Evolutionary conservation across 2,888 invertebrate genomes (phyloP).

Genomic region (Watsonalla cultraria): DNA sequence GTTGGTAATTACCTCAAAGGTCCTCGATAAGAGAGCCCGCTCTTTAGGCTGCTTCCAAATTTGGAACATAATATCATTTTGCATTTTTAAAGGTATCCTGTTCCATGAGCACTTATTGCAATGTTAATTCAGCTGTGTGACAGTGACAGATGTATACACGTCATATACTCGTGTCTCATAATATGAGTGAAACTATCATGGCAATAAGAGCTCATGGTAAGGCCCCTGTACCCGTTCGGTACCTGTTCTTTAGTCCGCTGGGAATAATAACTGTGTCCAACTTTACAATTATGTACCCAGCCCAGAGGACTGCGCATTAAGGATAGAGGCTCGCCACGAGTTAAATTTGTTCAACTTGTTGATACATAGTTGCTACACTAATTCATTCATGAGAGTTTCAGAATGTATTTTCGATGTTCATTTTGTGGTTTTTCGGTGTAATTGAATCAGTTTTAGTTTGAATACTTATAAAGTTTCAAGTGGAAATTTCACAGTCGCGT

Average conservation of each 20-base stretch:
- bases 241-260: background rate
- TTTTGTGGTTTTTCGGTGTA: background rate
- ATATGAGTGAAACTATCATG: too few species aligned
- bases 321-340: background rate
- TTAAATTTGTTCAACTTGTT: conserved; percentile 1
- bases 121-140: too few species aligned
- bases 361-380: background rate
- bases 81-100: conserved; percentile 14
- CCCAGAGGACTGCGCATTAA: background rate
- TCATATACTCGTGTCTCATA: too few species aligned
- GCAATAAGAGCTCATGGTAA: too few species aligned
- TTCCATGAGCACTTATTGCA: too few species aligned
- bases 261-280: background rate
- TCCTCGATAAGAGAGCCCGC: conserved; percentile 8
- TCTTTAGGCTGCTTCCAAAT: conserved; percentile 5
- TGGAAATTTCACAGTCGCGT: too few species aligned
- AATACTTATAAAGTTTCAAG: too few species aligned
- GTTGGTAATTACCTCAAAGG: conserved; percentile 17
- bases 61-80: conserved; percentile 17
- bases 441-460: background rate
- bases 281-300: background rate
- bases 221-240: too few species aligned
- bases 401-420: background rate
- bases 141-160: too few species aligned
- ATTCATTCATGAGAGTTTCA: background rate